phyloP scores from a whole-genome alignment of 2,797 vertebrate genomes.

The Eospalax fontanierii region DNA sequence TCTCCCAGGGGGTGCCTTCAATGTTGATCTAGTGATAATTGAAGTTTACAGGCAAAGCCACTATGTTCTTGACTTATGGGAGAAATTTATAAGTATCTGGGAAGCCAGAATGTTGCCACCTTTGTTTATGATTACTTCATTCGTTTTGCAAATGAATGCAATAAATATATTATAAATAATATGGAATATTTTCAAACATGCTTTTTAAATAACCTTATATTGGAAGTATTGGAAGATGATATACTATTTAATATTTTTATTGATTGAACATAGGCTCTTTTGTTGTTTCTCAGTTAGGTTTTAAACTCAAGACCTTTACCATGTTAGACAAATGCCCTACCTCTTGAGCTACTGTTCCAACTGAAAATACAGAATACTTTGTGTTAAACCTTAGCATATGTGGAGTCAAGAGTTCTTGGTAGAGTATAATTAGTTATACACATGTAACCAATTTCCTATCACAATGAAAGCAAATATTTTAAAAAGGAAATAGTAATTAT shows the following conservation, averaged over 20 bases:
- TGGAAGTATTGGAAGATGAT: accelerated
- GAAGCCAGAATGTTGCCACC: not conserved
- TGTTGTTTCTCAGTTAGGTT: not conserved
- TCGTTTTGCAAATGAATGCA: slow-evolving; percentile 20
- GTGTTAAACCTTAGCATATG: not conserved
- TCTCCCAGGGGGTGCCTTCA: slow-evolving; percentile 47
- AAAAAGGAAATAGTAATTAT: not conserved
- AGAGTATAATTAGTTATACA: not conserved
- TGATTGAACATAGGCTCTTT: not conserved
- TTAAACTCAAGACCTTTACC: not conserved
- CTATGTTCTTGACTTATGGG: slow-evolving; percentile 34
- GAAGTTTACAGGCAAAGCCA: slow-evolving; percentile 54
- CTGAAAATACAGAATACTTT: not conserved
- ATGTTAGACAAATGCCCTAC: not conserved
- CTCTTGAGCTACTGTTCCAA: no score
- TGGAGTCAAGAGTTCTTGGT: not conserved
- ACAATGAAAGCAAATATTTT: not conserved
- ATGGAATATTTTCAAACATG: not conserved
- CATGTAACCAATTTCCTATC: not conserved
- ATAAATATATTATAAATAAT: not conserved
- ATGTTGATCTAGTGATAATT: slow-evolving; percentile 45
- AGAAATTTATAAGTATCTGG: not conserved
- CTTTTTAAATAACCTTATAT: not conserved
- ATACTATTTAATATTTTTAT: not conserved
- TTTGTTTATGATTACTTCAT: not conserved